A percentile compares a stretch with the other conserved stretches of the same genome.
These are phyloP conservation scores for Leistus spinibarbis DNA, from an alignment of 2,888 invertebrate species.

Conservation along the genomic window DNA sequence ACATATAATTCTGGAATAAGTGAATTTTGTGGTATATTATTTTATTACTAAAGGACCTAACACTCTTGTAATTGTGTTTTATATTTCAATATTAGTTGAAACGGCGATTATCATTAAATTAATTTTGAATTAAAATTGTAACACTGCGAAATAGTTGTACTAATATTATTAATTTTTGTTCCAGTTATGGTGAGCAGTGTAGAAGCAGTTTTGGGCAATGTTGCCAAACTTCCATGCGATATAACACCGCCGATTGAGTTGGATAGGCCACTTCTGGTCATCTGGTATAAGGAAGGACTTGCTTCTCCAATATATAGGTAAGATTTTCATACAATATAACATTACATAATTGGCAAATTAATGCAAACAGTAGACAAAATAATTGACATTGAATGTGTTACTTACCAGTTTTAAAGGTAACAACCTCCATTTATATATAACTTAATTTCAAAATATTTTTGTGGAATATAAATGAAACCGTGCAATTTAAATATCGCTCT, in stretches of 20 bases:
- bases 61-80: too few relatives aligned
- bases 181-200: constrained; percentile 54
- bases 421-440: too few relatives aligned
- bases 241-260: constrained; percentile 62
- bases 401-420: too few relatives aligned
- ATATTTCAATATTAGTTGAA: too few relatives aligned
- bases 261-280: constrained; percentile 66
- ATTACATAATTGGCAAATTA: too few relatives aligned
- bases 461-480: too few relatives aligned
- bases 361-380: too few relatives aligned
- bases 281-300: constrained; percentile 67
- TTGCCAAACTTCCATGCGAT: constrained; percentile 67
- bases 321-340: constrained; percentile 49
- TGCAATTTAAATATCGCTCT: background rate
- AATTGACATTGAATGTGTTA: too few relatives aligned
- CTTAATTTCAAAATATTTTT: background rate
- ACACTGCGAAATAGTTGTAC: background rate
- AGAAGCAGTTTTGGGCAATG: constrained; percentile 64
- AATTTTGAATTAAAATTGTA: background rate
- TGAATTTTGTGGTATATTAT: too few relatives aligned
- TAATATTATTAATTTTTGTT: constrained; percentile 43
- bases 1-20: too few relatives aligned
- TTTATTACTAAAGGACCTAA: too few relatives aligned
- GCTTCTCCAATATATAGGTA: constrained; percentile 68
- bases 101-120: too few relatives aligned